Evolutionary conservation across 2,888 invertebrate genomes (phyloP), one percentile per base, ranked within the genome.

Genomic region (Aromia moschata): DNA sequence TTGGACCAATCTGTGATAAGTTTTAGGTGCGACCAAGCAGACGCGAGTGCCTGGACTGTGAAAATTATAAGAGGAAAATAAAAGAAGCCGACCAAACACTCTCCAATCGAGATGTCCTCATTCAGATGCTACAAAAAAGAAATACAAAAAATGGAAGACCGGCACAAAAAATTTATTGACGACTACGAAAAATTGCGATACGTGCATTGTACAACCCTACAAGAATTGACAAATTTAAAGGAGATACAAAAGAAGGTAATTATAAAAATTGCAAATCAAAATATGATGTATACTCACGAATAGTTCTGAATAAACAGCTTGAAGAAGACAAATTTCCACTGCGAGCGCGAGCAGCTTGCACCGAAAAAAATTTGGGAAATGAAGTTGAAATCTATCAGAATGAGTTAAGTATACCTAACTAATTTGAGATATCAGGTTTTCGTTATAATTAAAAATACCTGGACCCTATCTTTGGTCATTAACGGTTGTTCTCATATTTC

Each of bases 121-220:
- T 62, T 33, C 57, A 60, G 16, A 65, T 65, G 65, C 33, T 62
- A 30, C 65, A 62, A 41, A 40, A n/a, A 49, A 11, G 65, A 65
- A 56, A 45, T 65, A 17, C 57, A 65, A 54, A 65, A 62, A 40
- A 43, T 56, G 11, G 62, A 65, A 53, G 45, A 45, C 33, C 15
- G 55, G 5, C 60, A 55, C 41, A 60, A 53, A 47, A 55, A 53
- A 10, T 58, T 59, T 1, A 60, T 65, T 10, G 62, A 65, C 38
- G 60, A 62, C 14, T 62, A 65, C 38, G 65, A 65, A 31, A 56
- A 53, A 10, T 43, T 65, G 14, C 16, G 65, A 18, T 65, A 56
- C 44, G 46, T 49, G 9, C 54, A 65, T 45, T 65, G 62, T 37
- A 45, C 57, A 1, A 33, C 40, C 1, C 47, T 60, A 10, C 65